Evolutionary conservation across 2,113 vertebrate genomes (phyloP).

Genomic region (Xyliphius kryptos): DNA sequence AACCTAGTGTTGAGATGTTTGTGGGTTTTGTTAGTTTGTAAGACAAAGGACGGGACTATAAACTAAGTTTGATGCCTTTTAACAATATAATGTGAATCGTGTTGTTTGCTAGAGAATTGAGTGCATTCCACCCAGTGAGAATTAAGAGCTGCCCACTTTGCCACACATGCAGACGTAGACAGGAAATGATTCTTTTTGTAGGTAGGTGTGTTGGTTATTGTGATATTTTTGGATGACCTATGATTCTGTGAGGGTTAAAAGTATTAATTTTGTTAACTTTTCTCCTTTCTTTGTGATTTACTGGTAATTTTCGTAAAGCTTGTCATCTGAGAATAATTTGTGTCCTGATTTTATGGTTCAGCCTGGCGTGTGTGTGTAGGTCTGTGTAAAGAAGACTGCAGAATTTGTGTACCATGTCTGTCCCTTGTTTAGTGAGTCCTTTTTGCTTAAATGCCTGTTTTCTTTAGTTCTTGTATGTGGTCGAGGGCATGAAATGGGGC

Average conservation of each 20-base stretch:
- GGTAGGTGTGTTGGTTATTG: no score
- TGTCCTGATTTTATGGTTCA: neutral
- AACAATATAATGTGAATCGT: conserved; percentile 20
- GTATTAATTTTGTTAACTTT: no score
- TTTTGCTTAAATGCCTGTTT: conserved; percentile 8
- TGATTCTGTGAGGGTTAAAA: no score
- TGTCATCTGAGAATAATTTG: neutral
- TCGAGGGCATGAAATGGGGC: conserved; percentile 3
- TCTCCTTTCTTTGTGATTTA: no score
- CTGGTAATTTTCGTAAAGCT: no score
- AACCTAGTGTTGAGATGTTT: no score
- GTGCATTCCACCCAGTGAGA: conserved; percentile 51
- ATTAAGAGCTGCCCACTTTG: conserved; percentile 33
- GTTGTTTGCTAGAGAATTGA: conserved; percentile 39
- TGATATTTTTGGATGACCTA: no score
- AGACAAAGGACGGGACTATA: conserved; percentile 14
- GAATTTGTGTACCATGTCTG: neutral
- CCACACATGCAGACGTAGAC: conserved; percentile 11
- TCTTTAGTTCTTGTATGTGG: neutral
- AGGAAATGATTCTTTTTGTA: no score
- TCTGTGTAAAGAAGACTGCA: no score
- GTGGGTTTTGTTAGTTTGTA: neutral
- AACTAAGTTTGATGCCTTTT: neutral
- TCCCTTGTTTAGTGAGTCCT: neutral
- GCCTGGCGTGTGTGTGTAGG: neutral